phyloP scores from a whole-genome alignment of 2,113 vertebrate genomes.

The Carassius auratus region DNA sequence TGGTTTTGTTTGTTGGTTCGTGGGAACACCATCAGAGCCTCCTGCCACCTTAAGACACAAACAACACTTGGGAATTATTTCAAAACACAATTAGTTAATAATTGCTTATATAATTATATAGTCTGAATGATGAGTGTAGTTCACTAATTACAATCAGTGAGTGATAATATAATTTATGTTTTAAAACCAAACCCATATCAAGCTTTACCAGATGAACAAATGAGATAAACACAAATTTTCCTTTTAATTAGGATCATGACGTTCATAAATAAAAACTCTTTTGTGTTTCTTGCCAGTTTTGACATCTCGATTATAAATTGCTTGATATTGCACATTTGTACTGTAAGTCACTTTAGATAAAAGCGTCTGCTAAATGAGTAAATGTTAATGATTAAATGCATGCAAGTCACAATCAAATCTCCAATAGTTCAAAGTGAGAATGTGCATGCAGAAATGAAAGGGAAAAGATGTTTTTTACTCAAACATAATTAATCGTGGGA shows the following conservation, averaged over 20 bases:
- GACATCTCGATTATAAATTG: neutral
- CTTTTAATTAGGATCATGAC: neutral
- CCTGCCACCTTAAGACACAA: slow-evolving; percentile 84
- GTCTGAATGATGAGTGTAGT: neutral
- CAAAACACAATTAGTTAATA: neutral
- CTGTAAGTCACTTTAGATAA: neutral
- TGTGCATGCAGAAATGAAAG: neutral
- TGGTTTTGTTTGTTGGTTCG: slow-evolving; percentile 97
- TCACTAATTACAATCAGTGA: neutral
- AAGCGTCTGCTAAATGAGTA: neutral
- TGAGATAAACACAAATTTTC: neutral
- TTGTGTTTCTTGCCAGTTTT: neutral
- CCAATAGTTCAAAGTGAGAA: neutral
- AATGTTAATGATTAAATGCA: slow-evolving; percentile 3
- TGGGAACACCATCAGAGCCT: slow-evolving; percentile 91
- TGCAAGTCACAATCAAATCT: neutral
- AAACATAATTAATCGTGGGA: neutral
- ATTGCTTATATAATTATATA: neutral
- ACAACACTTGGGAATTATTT: slow-evolving; percentile 19
- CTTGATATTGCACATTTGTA: neutral
- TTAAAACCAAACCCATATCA: neutral
- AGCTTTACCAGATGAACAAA: neutral
- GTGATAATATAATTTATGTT: neutral
- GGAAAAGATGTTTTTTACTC: neutral
- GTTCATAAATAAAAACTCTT: neutral